Base-by-base conservation (phyloP, 1,140 invertebrate species). In the Manduca sexta region DNA sequence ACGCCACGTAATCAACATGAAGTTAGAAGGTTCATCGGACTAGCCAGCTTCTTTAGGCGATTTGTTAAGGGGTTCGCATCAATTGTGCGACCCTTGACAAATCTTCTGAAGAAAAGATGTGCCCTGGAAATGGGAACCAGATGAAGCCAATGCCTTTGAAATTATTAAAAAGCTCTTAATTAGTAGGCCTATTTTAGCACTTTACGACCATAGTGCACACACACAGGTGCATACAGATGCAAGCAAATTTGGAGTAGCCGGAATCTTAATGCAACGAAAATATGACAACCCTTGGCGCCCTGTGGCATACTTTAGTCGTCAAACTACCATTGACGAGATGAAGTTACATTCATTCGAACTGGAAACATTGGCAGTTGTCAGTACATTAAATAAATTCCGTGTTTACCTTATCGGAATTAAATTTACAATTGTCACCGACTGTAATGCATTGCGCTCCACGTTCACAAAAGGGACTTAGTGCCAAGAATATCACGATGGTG, bases 401-500 rank as follows among this genome's bases (percentile, higher is more conserved):
- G 21, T 21, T 7, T 21, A 21, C 21, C 21, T 21, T 21, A 21
- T 21, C 21, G 21, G 21, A 21, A 21, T 21, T 21, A 21, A 21
- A 21, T 30, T 30, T n/a, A 13, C 41, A 12, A 5, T n/a, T 14
- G 14, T 26, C 26, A 12, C n/a, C n/a, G 26, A 85, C 53, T 86
- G 79, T 31, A 69, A 62, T 15, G 74, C 70, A 0, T 45, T 84
- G 1, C 66, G 60, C 26, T 37, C 43, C 3, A 71, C 72, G 0
- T 64, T 67, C 46, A 40, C 18, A 11, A 84, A 57, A 42, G 60
- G 6, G 74, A 79, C 42, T 26, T 74, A 0, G 52, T 65, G n/a
- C 65, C 74, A 3, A 38, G 70, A 26, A 62, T 77, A 35, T 72
- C 68, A 1, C 43, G 70, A 0, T 87, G 81, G 81, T 71, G 65